Conservation (phyloP, 1,140 invertebrate genomes). For the Phortica variegata region DNA sequence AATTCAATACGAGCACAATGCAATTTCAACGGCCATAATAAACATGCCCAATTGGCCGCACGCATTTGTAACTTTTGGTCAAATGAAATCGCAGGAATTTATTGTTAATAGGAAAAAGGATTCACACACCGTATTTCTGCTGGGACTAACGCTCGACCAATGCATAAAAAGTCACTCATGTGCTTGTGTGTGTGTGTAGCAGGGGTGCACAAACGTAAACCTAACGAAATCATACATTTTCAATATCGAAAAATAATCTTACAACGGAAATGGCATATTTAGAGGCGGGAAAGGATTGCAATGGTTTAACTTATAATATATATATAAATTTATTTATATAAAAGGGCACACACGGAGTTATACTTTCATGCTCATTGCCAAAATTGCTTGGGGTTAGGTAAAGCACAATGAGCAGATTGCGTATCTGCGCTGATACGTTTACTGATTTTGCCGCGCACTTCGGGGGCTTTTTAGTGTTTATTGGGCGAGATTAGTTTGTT, state of each 20-base stretch:
- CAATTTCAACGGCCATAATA: no score
- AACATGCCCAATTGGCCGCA: no score
- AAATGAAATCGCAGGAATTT: conserved; percentile 45
- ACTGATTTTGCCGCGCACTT: conserved; percentile 29
- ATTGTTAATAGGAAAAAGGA: conserved; percentile 53
- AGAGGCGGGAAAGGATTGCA: conserved; percentile 46
- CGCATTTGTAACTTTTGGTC: conserved; percentile 27
- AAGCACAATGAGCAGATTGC: conserved; percentile 7
- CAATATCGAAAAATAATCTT: conserved; percentile 53
- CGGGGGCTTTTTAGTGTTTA: conserved; percentile 54
- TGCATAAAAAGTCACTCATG: conserved; percentile 6
- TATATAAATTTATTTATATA: background rate
- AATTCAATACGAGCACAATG: no score
- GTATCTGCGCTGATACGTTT: background rate
- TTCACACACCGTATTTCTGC: conserved; percentile 10
- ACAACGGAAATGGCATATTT: conserved; percentile 50
- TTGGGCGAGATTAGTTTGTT: conserved; percentile 53
- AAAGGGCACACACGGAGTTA: background rate
- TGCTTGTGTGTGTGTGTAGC: conserved; percentile 31
- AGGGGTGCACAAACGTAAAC: conserved; percentile 42
- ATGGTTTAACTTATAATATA: conserved; percentile 48
- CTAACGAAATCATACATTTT: conserved; percentile 38
- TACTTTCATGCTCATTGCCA: background rate
- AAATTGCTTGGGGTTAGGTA: background rate
- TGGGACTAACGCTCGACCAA: conserved; percentile 7